Percentiles rank a stretch among this genome's conserved stretches.
phyloP scores from a whole-genome alignment of 2,888 invertebrate genomes.

The Mactromeris polynyma region DNA sequence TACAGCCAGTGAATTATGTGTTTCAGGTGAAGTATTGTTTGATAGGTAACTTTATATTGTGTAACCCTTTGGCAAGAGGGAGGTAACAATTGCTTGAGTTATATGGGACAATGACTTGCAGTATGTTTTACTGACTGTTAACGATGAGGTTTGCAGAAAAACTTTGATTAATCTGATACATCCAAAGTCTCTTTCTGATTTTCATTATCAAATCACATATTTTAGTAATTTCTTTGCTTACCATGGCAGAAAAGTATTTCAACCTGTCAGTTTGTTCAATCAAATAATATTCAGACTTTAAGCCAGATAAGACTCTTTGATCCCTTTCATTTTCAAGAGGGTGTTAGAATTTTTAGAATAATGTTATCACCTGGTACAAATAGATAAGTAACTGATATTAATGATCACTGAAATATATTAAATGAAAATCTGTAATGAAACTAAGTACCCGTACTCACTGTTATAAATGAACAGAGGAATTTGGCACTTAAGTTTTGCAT shows the following conservation, averaged over 20 bases:
- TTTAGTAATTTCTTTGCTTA: slow-evolving; percentile 7
- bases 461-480: background rate
- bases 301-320: slow-evolving; percentile 29
- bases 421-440: background rate
- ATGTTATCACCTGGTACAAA: slow-evolving; percentile 24
- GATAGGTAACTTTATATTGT: background rate
- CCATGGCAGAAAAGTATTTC: slow-evolving; percentile 1
- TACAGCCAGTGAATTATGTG: background rate
- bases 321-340: slow-evolving; percentile 11
- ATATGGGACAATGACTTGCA: background rate
- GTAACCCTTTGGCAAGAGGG: slow-evolving; percentile 2
- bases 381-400: slow-evolving; percentile 27
- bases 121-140: background rate
- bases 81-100: background rate
- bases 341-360: slow-evolving; percentile 37
- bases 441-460: background rate
- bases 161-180: background rate
- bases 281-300: slow-evolving; percentile 13
- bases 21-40: background rate
- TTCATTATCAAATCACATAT: background rate
- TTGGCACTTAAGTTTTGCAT: background rate
- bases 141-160: slow-evolving; percentile 29
- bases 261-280: slow-evolving; percentile 23
- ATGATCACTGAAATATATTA: slow-evolving; percentile 20
- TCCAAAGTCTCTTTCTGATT: slow-evolving; percentile 1